Conservation (phyloP, 2,113 vertebrate genomes). For the Siniperca chuatsi region DNA sequence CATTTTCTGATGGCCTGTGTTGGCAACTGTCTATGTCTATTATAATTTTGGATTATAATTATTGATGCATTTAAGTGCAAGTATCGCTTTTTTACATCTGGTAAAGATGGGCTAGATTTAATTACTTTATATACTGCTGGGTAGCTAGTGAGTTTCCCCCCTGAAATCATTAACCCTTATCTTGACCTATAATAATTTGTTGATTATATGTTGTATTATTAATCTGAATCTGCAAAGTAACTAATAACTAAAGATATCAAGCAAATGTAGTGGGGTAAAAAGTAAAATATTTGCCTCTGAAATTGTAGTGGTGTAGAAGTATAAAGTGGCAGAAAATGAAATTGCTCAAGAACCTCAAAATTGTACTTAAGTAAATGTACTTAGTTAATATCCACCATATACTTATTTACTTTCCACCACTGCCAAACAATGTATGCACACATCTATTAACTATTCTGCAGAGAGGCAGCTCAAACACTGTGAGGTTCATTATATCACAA, state of each 20-base stretch:
- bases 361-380: not conserved
- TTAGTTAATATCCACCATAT: too few relatives aligned
- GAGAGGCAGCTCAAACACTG: constrained; percentile 10
- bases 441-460: not conserved
- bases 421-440: not conserved
- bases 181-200: not conserved
- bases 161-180: not conserved
- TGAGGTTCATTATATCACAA: not conserved
- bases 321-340: not conserved
- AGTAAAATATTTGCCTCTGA: not conserved
- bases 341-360: not conserved
- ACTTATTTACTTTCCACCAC: not conserved
- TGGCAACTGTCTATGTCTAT: too few relatives aligned
- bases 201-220: not conserved
- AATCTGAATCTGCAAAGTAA: not conserved
- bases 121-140: not conserved
- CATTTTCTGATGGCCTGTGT: too few relatives aligned
- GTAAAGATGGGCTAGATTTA: not conserved
- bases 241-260: too few relatives aligned
- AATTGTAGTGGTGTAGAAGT: not conserved
- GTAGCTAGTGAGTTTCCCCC: not conserved
- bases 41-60: not conserved
- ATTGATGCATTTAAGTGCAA: not conserved
- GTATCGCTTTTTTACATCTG: not conserved
- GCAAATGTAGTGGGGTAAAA: not conserved